A percentile compares a stretch with the other conserved stretches of the same genome.
Conservation (phyloP, 1,140 invertebrate species). For the Sogatella furcifera region DNA sequence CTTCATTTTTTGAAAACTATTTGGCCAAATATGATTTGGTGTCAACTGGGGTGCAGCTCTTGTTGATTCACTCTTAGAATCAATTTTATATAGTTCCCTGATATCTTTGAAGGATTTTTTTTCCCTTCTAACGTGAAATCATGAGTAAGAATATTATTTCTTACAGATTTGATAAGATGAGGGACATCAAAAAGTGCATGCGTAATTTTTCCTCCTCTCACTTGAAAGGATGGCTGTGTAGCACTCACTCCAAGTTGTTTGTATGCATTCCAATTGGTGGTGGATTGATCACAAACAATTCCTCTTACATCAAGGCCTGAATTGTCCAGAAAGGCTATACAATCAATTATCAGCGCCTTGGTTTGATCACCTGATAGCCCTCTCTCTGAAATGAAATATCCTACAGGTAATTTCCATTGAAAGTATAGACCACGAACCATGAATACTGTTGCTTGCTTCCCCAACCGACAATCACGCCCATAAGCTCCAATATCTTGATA, state of each 20-base stretch:
- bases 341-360: too few species aligned
- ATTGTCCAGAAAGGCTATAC: neutral
- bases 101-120: too few species aligned
- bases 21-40: too few species aligned
- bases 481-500: neutral
- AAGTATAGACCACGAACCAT: neutral
- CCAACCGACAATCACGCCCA: neutral
- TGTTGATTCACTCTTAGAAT: too few species aligned
- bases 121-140: too few species aligned
- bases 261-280: neutral
- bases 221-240: neutral
- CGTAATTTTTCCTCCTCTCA: too few species aligned
- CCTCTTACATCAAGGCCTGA: neutral
- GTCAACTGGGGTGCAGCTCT: too few species aligned
- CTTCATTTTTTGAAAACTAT: too few species aligned
- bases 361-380: neutral
- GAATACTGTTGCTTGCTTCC: neutral
- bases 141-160: too few species aligned
- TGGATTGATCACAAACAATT: neutral
- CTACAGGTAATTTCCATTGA: neutral
- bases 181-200: too few species aligned
- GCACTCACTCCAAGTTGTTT: neutral
- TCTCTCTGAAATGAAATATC: neutral
- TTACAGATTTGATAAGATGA: too few species aligned
- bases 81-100: too few species aligned